These are phyloP conservation scores for Drosophila basisetae DNA, from an alignment of 2,888 invertebrate species.

Conservation along the genomic window DNA sequence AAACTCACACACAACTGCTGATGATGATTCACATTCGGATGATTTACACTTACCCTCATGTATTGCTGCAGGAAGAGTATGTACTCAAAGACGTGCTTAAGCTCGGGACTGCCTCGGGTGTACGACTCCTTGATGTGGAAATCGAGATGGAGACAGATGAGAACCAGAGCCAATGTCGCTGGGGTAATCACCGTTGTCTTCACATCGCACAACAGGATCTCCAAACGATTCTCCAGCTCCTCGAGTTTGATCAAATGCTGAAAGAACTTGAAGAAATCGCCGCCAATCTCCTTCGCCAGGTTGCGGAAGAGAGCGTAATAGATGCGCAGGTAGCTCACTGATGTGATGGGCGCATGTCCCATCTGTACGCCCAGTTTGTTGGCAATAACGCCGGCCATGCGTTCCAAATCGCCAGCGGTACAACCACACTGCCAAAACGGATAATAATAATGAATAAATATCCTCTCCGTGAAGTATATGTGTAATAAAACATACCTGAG, in stretches of 20 bases:
- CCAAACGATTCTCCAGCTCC: slow-evolving; percentile 89
- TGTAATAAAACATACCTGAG: slow-evolving; percentile 82
- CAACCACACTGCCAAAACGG: slow-evolving; percentile 88
- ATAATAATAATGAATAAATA: slow-evolving; percentile 75
- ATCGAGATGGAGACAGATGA: slow-evolving; percentile 91
- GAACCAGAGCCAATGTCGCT: slow-evolving; percentile 91
- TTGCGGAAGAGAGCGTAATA: slow-evolving; percentile 88
- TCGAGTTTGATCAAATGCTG: slow-evolving; percentile 87
- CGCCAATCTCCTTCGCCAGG: slow-evolving; percentile 86
- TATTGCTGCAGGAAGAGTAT: slow-evolving; percentile 90
- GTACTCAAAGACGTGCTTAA: slow-evolving; percentile 89
- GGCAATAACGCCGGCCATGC: slow-evolving; percentile 93
- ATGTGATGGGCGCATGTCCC: slow-evolving; percentile 87
- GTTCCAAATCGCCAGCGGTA: slow-evolving; percentile 92
- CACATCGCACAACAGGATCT: slow-evolving; percentile 91
- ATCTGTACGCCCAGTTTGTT: slow-evolving; percentile 90
- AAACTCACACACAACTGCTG: not conserved
- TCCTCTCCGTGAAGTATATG: not conserved
- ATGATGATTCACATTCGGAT: slow-evolving; percentile 25
- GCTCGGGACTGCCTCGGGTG: slow-evolving; percentile 86
- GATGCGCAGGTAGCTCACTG: slow-evolving; percentile 90
- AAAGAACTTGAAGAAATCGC: slow-evolving; percentile 86
- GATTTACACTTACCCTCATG: slow-evolving; percentile 87
- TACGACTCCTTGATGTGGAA: slow-evolving; percentile 85
- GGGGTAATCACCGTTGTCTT: slow-evolving; percentile 90